A percentile compares a stretch with the other conserved stretches of the same genome.
Conservation (phyloP, 2,113 vertebrate genomes). For the Fulica atra region DNA sequence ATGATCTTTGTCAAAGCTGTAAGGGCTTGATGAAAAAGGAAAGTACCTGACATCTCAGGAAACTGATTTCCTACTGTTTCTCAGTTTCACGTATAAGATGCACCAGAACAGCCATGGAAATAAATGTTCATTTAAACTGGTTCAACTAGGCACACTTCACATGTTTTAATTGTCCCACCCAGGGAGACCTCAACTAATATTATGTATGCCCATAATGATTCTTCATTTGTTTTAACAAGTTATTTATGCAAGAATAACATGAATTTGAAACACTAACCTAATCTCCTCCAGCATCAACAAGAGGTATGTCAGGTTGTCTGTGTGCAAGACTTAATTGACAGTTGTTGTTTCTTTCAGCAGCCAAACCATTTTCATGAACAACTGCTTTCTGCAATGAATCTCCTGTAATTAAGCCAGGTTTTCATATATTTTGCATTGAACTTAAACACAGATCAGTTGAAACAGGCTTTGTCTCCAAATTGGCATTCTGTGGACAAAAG, state of each 20-base stretch:
- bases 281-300: background rate
- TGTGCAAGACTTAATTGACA: background rate
- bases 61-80: background rate
- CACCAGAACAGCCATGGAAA: background rate
- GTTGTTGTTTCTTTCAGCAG: background rate
- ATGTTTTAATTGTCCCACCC: background rate
- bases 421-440: background rate
- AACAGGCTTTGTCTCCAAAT: background rate
- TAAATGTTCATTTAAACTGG: background rate
- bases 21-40: background rate
- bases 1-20: background rate
- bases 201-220: conserved; percentile 8
- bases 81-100: background rate
- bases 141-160: background rate
- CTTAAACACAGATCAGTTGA: background rate
- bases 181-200: background rate
- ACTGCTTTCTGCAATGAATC: background rate
- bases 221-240: conserved; percentile 23
- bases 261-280: background rate
- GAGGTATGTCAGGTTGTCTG: background rate
- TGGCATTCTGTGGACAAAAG: background rate
- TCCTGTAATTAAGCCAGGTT: background rate
- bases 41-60: background rate
- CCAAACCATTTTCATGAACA: background rate
- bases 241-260: background rate